Evolutionary conservation across 2,113 vertebrate species (phyloP).

Genomic region (Aegotheles bennettii): DNA sequence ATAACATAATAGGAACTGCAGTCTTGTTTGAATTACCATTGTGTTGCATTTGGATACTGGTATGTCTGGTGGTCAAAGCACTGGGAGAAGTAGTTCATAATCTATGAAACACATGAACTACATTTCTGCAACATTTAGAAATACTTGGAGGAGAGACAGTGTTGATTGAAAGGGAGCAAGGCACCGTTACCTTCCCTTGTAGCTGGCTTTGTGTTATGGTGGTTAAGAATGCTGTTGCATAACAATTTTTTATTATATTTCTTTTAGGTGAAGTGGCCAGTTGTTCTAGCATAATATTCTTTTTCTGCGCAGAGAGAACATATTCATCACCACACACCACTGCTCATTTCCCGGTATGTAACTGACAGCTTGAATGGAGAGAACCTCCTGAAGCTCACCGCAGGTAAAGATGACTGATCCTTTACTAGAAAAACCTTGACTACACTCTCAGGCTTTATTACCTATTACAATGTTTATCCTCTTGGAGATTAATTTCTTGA

Average conservation of each 20-base stretch:
- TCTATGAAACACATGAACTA: constrained; percentile 62
- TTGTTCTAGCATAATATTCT: neutral
- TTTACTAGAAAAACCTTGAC: neutral
- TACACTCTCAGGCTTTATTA: neutral
- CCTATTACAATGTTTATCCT: neutral
- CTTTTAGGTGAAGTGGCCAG: neutral
- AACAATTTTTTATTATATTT: neutral
- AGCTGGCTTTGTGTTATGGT: neutral
- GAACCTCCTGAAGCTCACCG: neutral
- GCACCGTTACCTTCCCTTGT: constrained; percentile 11
- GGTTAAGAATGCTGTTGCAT: neutral
- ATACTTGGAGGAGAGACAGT: constrained; percentile 52
- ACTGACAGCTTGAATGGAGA: neutral
- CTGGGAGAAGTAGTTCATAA: constrained; percentile 60
- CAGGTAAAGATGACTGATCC: neutral
- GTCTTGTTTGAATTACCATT: constrained; percentile 25
- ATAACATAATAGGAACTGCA: neutral
- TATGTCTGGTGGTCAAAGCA: constrained; percentile 39
- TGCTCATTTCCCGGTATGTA: neutral
- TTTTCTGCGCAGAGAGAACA: neutral
- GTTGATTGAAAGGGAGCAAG: constrained; percentile 59
- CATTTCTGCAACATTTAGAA: constrained; percentile 58
- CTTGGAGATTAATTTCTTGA: neutral
- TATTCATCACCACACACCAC: neutral
- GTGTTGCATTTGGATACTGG: constrained; percentile 36